These are phyloP conservation scores for Fundulus diaphanus DNA, from an alignment of 2,797 vertebrate species.

Conservation along the genomic window DNA sequence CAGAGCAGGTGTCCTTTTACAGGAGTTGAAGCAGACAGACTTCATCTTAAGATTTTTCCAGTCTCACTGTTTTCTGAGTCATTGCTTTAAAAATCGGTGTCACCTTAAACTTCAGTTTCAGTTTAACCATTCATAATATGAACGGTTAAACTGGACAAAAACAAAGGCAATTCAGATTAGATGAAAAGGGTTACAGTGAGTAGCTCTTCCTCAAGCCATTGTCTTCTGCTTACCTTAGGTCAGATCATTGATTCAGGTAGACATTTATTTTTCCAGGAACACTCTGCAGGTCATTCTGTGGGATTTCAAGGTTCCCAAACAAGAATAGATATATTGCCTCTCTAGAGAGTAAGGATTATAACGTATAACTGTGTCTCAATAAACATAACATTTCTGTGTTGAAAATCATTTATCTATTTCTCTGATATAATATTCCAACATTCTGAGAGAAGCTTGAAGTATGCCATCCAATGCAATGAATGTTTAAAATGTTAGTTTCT, in stretches of 20 bases:
- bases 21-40: not conserved
- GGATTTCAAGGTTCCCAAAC: not conserved
- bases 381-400: not conserved
- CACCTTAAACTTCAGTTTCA: slow-evolving; percentile 1
- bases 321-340: not conserved
- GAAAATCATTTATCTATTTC: not conserved
- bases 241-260: not conserved
- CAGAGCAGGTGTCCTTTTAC: not conserved
- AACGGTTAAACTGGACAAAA: not conserved
- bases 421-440: too few relatives aligned
- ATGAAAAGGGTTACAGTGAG: not conserved
- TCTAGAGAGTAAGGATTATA: not conserved
- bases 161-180: not conserved
- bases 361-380: not conserved
- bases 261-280: not conserved
- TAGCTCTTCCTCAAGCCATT: too few relatives aligned
- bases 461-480: too few relatives aligned
- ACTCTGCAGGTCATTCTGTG: not conserved
- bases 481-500: not conserved
- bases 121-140: not conserved
- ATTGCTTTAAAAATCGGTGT: not conserved
- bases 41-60: not conserved
- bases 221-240: not conserved
- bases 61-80: not conserved
- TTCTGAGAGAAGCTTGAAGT: too few relatives aligned